Evolutionary conservation across 2,888 invertebrate species (phyloP), one percentile per base, ranked within the genome.

Genomic region (Junonia oenone): DNA sequence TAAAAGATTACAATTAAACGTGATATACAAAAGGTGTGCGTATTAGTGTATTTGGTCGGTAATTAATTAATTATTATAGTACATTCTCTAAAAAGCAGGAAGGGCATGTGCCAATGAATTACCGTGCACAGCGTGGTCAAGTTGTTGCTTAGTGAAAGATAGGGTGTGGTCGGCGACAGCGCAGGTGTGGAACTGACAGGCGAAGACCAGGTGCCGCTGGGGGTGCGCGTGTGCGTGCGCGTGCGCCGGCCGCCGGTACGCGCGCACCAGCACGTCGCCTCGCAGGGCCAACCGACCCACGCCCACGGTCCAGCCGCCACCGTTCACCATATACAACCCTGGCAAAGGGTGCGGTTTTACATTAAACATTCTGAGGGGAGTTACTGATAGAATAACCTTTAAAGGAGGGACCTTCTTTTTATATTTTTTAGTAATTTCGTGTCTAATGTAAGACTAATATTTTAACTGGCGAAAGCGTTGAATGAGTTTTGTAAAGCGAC

Each of bases 161-260:
- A 98, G 92, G 59, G 95, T 95, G 83, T 95, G 94, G 78, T 96
- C 95, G 45, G 95, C 93, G 63, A 98, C 95, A 51, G 97, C 97
- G 88, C 98, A 98, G 3, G 98, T 98, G 91, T 98, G 98, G 91
- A 98, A 97, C 93, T 98, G 96, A 78, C 95, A 94, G 48, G 95
- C 94, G 90, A 96, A 97, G 67, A 97, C 93, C n/a, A 95, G 92
- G 68, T 94, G 94, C 38, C 92, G 88, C 56, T 49, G 76, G 56
- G 65, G 45, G 63, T 67, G 33, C 17, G 67, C 46, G 63, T 67
- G 52, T 58, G 68, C 17, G 51, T 73, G 77, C 64, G 75, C 68
- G 51, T 77, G 75, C 61, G 91, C 91, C 0, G 86, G 84, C 3
- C 96, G 92, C 70, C 96, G 94, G 91, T 97, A 98, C 78, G 97